A percentile compares a stretch with the other conserved stretches of the same genome.
phyloP scores from a whole-genome alignment of 2,888 invertebrate genomes.

The Enoplolaimus lenunculus region DNA sequence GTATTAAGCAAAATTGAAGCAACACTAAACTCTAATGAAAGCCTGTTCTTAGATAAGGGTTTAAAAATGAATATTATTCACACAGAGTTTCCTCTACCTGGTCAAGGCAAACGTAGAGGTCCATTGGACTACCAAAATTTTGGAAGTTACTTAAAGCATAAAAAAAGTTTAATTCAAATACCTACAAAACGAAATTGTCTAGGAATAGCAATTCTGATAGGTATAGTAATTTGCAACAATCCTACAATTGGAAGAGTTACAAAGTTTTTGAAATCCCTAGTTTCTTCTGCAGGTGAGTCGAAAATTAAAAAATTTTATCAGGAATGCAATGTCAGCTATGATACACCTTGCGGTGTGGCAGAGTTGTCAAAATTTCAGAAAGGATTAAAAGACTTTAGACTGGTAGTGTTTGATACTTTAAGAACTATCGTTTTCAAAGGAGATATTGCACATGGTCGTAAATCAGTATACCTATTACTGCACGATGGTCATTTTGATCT shows the following conservation, averaged over 20 bases:
- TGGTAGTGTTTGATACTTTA: neutral
- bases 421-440: neutral
- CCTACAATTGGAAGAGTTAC: neutral
- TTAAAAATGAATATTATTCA: constrained; percentile 10
- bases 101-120: neutral
- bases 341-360: neutral
- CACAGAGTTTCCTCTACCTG: constrained; percentile 1
- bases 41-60: neutral
- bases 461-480: neutral
- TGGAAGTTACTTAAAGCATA: neutral
- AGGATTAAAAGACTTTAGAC: neutral
- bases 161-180: neutral
- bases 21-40: constrained; percentile 8
- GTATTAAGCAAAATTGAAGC: constrained; percentile 10
- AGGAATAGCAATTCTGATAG: neutral
- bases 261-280: neutral
- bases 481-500: neutral
- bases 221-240: neutral
- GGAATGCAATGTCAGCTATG: neutral
- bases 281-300: no score
- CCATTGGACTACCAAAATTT: neutral
- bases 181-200: neutral
- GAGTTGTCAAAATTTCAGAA: neutral
- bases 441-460: neutral
- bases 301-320: neutral